phyloP scores from a whole-genome alignment of 2,113 vertebrate species.

The Pachyramphus minor region DNA sequence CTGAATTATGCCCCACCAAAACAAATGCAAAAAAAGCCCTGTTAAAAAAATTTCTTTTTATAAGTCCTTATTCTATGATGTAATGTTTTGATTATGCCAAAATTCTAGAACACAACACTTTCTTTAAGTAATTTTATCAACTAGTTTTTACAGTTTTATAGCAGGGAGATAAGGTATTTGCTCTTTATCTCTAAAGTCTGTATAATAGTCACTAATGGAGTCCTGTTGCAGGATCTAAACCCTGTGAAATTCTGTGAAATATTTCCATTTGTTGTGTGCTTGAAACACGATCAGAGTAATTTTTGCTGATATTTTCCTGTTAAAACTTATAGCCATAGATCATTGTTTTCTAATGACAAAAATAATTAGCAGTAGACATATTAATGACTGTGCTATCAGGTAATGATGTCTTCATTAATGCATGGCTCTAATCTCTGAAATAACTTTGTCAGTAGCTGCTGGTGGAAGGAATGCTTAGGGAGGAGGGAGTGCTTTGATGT shows the following conservation, averaged over 20 bases:
- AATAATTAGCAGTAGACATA: conserved; percentile 27
- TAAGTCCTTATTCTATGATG: neutral
- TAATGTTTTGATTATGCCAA: neutral
- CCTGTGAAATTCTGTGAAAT: neutral
- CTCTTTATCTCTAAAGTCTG: neutral
- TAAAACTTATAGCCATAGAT: neutral
- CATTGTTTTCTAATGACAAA: conserved; percentile 50
- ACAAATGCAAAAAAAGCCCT: neutral
- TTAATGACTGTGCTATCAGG: conserved; percentile 46
- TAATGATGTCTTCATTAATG: conserved; percentile 48
- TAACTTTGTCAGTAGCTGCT: neutral
- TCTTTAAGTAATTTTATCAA: neutral
- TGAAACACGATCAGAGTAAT: neutral
- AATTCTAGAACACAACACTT: neutral
- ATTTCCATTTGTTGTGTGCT: neutral
- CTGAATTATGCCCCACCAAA: neutral
- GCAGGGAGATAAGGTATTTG: neutral
- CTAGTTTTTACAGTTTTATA: neutral
- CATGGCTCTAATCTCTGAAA: neutral
- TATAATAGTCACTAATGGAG: neutral
- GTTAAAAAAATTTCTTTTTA: neutral
- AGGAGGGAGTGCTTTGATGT: neutral
- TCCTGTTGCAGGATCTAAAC: neutral
- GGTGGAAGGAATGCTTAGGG: neutral
- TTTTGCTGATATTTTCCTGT: neutral